Evolutionary conservation across 2,113 vertebrate genomes (phyloP).

Genomic region (Sylvilagus bachmani): DNA sequence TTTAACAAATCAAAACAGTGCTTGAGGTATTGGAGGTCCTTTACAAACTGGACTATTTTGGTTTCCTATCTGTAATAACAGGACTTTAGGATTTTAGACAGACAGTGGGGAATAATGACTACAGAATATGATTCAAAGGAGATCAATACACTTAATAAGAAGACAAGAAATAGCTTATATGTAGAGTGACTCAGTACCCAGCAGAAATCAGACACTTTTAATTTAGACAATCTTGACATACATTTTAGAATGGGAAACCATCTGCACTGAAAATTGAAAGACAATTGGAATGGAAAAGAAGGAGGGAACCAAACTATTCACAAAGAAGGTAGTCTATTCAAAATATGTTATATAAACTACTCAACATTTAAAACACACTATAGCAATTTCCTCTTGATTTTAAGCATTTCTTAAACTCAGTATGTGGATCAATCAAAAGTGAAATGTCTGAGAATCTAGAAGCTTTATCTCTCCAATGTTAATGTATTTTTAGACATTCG

Average conservation of each 20-base stretch:
- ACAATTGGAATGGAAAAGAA: background rate
- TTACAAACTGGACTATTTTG: background rate
- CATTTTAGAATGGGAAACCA: background rate
- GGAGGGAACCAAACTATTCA: background rate
- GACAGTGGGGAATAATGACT: slow-evolving; percentile 9
- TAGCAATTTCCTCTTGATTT: background rate
- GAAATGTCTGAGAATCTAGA: background rate
- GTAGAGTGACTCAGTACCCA: slow-evolving; percentile 5
- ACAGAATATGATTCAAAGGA: slow-evolving; percentile 24
- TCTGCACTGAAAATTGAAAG: background rate
- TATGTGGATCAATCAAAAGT: background rate
- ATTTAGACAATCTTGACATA: slow-evolving; percentile 12
- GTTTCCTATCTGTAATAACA: background rate
- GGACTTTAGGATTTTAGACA: background rate
- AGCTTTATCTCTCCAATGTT: background rate
- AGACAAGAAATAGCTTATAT: slow-evolving; percentile 34
- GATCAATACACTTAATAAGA: slow-evolving; percentile 33
- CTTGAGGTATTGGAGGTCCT: background rate
- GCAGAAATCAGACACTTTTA: slow-evolving; percentile 19
- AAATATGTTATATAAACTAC: background rate
- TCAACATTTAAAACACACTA: slow-evolving; percentile 3
- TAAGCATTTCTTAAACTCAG: slow-evolving; percentile 20
- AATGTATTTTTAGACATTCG: background rate
- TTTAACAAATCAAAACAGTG: slow-evolving; percentile 16
- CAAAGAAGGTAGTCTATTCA: slow-evolving; percentile 38